phyloP scores from a whole-genome alignment of 2,888 invertebrate species.

The Notodromas monacha region DNA sequence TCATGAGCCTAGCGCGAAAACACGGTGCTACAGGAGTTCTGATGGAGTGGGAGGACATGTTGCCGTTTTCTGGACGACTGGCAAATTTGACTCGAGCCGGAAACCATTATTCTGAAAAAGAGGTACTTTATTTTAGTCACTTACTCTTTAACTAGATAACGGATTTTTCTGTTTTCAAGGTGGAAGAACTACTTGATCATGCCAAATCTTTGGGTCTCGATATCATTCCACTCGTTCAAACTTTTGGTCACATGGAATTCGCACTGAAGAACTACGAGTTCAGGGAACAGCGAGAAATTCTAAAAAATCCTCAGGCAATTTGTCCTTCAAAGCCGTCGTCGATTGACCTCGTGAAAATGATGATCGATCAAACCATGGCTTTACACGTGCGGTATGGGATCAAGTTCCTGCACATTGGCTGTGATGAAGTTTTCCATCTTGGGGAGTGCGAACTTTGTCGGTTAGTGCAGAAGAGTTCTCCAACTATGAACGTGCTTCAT shows the following conservation, averaged over 20 bases:
- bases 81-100: conserved; percentile 16
- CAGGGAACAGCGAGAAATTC: conserved; percentile 14
- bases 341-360: conserved; percentile 12
- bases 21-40: conserved; percentile 41
- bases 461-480: too few relatives aligned
- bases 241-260: conserved; percentile 26
- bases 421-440: conserved; percentile 37
- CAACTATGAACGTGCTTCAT: too few relatives aligned
- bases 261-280: conserved; percentile 25
- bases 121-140: conserved; percentile 10
- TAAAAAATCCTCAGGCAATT: conserved; percentile 13
- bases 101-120: conserved; percentile 16
- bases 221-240: conserved; percentile 23
- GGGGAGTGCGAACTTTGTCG: conserved; percentile 27
- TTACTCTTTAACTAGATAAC: conserved; percentile 1
- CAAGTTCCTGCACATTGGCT: conserved; percentile 28
- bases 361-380: conserved; percentile 15
- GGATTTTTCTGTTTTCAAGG: neutral
- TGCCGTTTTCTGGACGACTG: conserved; percentile 22
- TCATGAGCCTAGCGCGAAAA: conserved; percentile 26
- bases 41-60: conserved; percentile 33
- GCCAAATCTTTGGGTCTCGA: conserved; percentile 17
- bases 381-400: conserved; percentile 17
- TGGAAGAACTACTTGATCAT: conserved; percentile 11
- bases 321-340: conserved; percentile 15